Evolutionary conservation across 2,888 invertebrate genomes (phyloP), one percentile per base, ranked within the genome.

Genomic region (Chouioia cunea): DNA sequence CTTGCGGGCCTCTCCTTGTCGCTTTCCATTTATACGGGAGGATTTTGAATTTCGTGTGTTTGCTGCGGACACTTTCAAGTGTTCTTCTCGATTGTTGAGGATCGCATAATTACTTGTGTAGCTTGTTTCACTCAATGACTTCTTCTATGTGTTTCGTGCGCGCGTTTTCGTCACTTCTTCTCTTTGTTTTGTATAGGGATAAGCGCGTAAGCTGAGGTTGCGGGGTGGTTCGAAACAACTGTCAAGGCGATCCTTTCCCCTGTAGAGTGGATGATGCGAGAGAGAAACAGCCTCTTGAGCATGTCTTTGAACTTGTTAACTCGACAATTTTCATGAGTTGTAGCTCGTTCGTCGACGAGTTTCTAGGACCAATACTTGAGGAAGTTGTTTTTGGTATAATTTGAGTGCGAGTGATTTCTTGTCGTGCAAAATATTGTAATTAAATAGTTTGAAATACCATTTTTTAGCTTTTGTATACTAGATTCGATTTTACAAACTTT

Each of bases 221-320:
- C 36, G 57, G n/a, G 22, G 4, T 15, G 48, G 14, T 48, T 18
- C 43, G 52, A 65, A 65, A 65, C 71, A 71, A 71, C 56, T 16
- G 65, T 18, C 36, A 36, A 6, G 27, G 27, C 20, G 63, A 44
- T 20, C 23, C 18, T 47, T 15, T 3, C 23, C 12, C 18, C 6
- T 22, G 10, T 15, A n/a, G n/a, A 60, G 43, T 53, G 36, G 36
- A 18, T 47, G 22, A 27, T n/a, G 18, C 48, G 12, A 22, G 27
- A 15, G 46, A 46, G 59, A 44, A 54, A 44, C 16, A 15, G 27
- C 20, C 56, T 60, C 65, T 70, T 14, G 60, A 66, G 71, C 62
- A 53, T 63, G 63, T 59, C 63, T 62, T 67, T 57, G 58, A 66
- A 54, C 57, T 71, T 59, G 66, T 63, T 62, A 47, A 12, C 36